Base-by-base conservation (phyloP, 2,888 invertebrate species). In the Zygothrica quintamaculata region DNA sequence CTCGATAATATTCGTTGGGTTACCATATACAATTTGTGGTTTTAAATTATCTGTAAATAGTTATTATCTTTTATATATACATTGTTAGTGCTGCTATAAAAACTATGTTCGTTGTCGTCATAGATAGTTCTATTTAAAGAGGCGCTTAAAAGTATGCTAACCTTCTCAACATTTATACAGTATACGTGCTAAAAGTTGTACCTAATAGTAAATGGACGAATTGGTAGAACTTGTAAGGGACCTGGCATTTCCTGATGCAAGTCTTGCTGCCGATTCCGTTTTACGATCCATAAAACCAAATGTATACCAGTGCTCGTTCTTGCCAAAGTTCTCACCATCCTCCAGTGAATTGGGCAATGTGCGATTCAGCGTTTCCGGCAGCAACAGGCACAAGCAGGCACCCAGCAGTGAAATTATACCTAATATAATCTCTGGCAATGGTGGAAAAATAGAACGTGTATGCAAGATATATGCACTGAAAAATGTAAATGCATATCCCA, bases 401-500 rank as follows among this genome's bases (percentile, higher is more conserved):
- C 93, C 93, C 31, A 92, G 67, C 37, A 93, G 88, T 6, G 92
- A 92, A 39, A 93, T 82, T 0, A 90, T 59, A 2, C 93, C 93
- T 53, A 93, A 88, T 43, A 93, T 91, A 7, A 93, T 87, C 48
- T 93, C 92, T 0, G 93, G 93, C 43, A 92, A 73, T 0, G 93
- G 92, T 50, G 88, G 82, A 89, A 89, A 91, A 13, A 89, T 61
- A 29, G 75, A 72, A 16, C 92, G 91, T 37, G 92, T 88, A 56
- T 92, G 92, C 9, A 93, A 79, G 34, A 93, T 92, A 67, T 92
- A 92, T 0, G 93, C 92, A 67, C 93, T 93, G 77, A 93, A 92
- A 84, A 93, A 93, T 50, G 93, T 93, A n/a, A 93, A 93, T 0
- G 92, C 92, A 74, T 93, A 93, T 6, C 94, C 94, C 55, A 92